Conservation (phyloP, 2,888 invertebrate species). For the Dexiosoma caninum region DNA sequence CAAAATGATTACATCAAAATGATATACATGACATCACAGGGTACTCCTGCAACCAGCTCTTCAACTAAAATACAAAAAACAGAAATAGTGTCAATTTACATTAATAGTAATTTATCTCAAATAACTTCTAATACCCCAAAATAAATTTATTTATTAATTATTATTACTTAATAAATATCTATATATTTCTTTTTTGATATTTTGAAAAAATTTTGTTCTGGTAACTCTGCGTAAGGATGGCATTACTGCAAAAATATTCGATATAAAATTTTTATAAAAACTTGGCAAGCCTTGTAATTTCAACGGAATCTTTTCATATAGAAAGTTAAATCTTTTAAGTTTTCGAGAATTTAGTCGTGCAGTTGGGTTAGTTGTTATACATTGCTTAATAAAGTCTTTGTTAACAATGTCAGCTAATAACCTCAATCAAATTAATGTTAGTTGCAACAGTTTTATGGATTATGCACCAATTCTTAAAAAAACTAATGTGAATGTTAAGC, state of each 20-base stretch:
- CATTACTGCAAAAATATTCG: neutral
- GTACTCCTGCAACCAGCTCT: neutral
- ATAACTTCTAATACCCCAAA: too few relatives aligned
- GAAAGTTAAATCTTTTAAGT: neutral
- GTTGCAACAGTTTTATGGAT: neutral
- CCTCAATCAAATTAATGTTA: neutral
- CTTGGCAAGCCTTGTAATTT: constrained; percentile 20
- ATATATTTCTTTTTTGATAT: too few relatives aligned
- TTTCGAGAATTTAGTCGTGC: neutral
- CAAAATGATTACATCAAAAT: neutral
- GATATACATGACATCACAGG: too few relatives aligned
- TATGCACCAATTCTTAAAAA: neutral
- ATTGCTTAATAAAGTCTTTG: neutral
- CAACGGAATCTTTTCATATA: constrained; percentile 50
- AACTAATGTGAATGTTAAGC: neutral
- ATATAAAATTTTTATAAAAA: neutral
- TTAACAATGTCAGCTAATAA: neutral
- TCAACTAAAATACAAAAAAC: too few relatives aligned
- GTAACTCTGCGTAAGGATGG: neutral
- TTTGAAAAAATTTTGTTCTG: neutral
- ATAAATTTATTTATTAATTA: too few relatives aligned
- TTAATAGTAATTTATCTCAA: too few relatives aligned
- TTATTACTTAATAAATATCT: too few relatives aligned
- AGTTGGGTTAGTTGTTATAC: too few relatives aligned
- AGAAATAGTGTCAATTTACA: too few relatives aligned